These are phyloP conservation scores for Oxyruncus cristatus DNA, from an alignment of 2,113 vertebrate genomes.

Conservation along the genomic window DNA sequence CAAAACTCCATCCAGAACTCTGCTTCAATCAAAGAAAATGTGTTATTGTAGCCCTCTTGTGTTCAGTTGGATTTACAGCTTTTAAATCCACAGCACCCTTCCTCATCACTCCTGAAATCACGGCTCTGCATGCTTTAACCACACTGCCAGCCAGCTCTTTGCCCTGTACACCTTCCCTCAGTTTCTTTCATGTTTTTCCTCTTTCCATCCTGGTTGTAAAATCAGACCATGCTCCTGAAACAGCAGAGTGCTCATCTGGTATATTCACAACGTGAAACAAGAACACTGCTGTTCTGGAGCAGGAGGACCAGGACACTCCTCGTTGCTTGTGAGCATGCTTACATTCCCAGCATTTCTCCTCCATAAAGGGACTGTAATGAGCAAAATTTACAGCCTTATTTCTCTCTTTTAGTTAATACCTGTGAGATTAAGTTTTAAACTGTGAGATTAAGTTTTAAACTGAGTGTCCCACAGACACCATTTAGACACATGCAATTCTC, in stretches of 20 bases:
- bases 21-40: neutral
- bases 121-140: neutral
- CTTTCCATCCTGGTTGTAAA: neutral
- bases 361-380: neutral
- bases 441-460: neutral
- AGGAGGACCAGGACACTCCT: neutral
- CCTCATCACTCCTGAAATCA: neutral
- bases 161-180: neutral
- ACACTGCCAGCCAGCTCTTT: neutral
- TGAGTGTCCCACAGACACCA: neutral
- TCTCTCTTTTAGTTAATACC: neutral
- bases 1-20: neutral
- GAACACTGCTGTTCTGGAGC: neutral
- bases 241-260: neutral
- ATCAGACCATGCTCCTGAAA: neutral
- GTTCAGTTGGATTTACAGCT: constrained; percentile 43
- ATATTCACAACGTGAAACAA: neutral
- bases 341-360: neutral
- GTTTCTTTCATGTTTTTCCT: neutral
- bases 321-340: neutral
- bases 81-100: neutral
- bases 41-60: constrained; percentile 57
- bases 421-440: neutral
- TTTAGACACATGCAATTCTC: neutral
- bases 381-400: neutral